phyloP scores from a whole-genome alignment of 2,888 invertebrate genomes.

The Sarcophaga carnaria region DNA sequence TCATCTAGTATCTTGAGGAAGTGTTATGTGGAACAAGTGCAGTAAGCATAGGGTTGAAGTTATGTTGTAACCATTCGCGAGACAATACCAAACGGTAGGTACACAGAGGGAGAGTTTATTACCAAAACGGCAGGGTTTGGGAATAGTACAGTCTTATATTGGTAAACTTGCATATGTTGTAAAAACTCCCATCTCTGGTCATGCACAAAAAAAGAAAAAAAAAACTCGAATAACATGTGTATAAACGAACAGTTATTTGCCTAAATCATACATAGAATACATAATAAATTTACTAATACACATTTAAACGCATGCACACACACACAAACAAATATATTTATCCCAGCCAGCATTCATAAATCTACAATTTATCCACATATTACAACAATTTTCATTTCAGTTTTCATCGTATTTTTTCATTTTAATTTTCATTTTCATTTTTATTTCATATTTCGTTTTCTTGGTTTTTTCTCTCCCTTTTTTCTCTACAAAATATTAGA shows the following conservation, averaged over 20 bases:
- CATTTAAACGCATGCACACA: neutral
- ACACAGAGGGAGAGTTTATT: too few species aligned
- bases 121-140: accelerated
- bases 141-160: too few species aligned
- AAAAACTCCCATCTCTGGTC: too few species aligned
- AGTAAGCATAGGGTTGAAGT: too few species aligned
- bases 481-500: neutral
- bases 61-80: too few species aligned
- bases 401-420: neutral
- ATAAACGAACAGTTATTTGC: constrained; percentile 17
- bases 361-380: constrained; percentile 29
- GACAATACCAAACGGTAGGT: too few species aligned
- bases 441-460: neutral
- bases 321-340: neutral
- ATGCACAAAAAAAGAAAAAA: neutral
- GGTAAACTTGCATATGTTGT: too few species aligned
- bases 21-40: too few species aligned
- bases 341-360: constrained; percentile 31
- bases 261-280: constrained; percentile 24
- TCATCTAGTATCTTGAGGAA: too few species aligned
- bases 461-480: too few species aligned
- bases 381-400: neutral
- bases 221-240: neutral
- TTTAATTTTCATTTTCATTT: neutral
- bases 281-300: constrained; percentile 37